Percentiles rank a stretch among this genome's conserved stretches.
Evolutionary conservation across 2,797 vertebrate genomes (phyloP).

Genomic region (Malurus leucopterus): DNA sequence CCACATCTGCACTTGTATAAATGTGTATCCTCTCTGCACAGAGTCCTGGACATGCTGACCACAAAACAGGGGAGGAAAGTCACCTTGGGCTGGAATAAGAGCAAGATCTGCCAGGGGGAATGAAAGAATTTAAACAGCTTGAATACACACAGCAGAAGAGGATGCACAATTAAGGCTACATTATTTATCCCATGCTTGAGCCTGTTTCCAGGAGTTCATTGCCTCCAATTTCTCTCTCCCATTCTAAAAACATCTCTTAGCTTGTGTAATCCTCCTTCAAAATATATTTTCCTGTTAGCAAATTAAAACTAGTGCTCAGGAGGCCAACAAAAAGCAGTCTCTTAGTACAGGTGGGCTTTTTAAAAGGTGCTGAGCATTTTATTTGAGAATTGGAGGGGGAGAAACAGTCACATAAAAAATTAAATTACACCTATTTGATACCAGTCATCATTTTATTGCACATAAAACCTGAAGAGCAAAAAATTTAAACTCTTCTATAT

Average conservation of each 20-base stretch:
- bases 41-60: background rate
- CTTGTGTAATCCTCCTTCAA: conserved; percentile 23
- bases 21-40: background rate
- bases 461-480: conserved; percentile 43
- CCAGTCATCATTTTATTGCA: conserved; percentile 41
- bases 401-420: conserved; percentile 47
- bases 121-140: background rate
- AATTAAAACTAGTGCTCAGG: conserved; percentile 45
- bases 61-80: background rate
- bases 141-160: background rate
- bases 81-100: background rate
- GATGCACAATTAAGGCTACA: background rate
- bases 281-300: conserved; percentile 32
- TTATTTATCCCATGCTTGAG: background rate
- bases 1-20: background rate
- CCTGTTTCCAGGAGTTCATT: background rate
- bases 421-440: conserved; percentile 42
- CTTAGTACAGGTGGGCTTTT: conserved; percentile 33
- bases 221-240: background rate
- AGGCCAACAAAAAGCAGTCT: conserved; percentile 32
- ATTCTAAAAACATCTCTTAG: conserved; percentile 17
- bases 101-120: background rate
- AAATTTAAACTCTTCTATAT: background rate
- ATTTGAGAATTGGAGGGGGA: conserved; percentile 40
- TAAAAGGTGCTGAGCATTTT: conserved; percentile 46